A percentile compares a stretch with the other conserved stretches of the same genome.
phyloP scores from a whole-genome alignment of 2,797 vertebrate species.

The Etheostoma nigrum region DNA sequence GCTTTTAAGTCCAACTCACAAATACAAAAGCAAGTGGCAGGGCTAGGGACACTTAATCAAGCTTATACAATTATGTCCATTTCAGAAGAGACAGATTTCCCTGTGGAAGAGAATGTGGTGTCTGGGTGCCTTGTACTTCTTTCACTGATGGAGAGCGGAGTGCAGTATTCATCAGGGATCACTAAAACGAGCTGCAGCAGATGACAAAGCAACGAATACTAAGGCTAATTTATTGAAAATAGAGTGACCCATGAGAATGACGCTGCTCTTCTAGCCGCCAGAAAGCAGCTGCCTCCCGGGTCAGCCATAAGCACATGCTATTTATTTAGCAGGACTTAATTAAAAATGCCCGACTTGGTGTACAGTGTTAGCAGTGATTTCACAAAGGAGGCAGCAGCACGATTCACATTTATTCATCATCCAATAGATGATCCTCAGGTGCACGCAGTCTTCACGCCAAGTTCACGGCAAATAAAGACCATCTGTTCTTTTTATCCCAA shows the following conservation, averaged over 20 bases:
- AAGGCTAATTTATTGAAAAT: slow-evolving; percentile 47
- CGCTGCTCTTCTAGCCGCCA: slow-evolving; percentile 10
- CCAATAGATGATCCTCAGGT: slow-evolving; percentile 77
- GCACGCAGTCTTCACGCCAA: slow-evolving; percentile 42
- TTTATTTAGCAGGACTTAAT: slow-evolving; percentile 73
- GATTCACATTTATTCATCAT: slow-evolving; percentile 75
- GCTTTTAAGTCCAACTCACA: slow-evolving; percentile 40
- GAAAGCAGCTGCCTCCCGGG: slow-evolving; percentile 54
- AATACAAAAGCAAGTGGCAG: slow-evolving; percentile 18
- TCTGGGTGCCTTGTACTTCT: slow-evolving; percentile 27
- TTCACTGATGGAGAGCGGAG: slow-evolving; percentile 57
- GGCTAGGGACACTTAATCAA: slow-evolving; percentile 36
- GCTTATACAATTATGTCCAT: slow-evolving; percentile 31
- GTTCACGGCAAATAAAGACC: slow-evolving; percentile 67
- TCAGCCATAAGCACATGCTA: slow-evolving; percentile 61
- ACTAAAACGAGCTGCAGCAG: not conserved
- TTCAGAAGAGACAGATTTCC: slow-evolving; percentile 34
- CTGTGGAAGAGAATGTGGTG: slow-evolving; percentile 16
- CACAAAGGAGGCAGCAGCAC: slow-evolving; percentile 65
- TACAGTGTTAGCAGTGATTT: slow-evolving; percentile 67
- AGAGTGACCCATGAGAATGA: slow-evolving; percentile 37
- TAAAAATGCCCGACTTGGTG: slow-evolving; percentile 70
- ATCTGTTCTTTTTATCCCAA: slow-evolving; percentile 72
- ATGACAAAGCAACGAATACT: slow-evolving; percentile 55
- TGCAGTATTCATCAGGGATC: slow-evolving; percentile 13